phyloP scores from a whole-genome alignment of 92 coral and sea anemone species.

The Anthopleura xanthogrammica region DNA sequence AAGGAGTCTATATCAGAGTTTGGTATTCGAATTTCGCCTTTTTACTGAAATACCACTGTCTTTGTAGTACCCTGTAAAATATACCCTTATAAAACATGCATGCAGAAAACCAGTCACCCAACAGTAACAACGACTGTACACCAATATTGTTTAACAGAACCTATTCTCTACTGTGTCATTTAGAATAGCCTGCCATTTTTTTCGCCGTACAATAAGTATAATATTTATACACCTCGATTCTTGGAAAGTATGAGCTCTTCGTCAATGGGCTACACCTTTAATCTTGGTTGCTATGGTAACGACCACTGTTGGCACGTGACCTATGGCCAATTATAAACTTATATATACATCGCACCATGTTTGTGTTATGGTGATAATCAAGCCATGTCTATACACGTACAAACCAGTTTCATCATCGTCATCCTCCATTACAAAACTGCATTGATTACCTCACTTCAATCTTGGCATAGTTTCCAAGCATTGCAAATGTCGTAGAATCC shows the following conservation, averaged over 20 bases:
- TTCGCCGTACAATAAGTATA: conserved; percentile 23
- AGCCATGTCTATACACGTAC: not conserved
- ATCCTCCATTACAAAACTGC: not conserved
- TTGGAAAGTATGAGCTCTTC: conserved; percentile 6
- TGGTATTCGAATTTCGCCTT: not conserved
- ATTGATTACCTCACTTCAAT: not conserved
- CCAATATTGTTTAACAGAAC: not conserved
- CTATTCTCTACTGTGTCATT: conserved; percentile 10
- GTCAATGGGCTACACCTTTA: conserved; percentile 3
- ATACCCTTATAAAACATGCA: not conserved
- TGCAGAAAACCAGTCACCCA: not conserved
- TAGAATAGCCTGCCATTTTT: conserved; percentile 23
- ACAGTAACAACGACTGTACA: not conserved
- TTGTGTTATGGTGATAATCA: not conserved
- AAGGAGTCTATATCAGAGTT: not conserved
- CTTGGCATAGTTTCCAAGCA: too few species aligned
- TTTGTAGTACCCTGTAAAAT: not conserved
- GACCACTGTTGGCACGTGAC: not conserved
- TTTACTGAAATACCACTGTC: not conserved
- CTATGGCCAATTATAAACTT: not conserved
- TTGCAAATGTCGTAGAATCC: not conserved
- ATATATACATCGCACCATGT: not conserved
- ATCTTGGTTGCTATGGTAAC: conserved; percentile 19
- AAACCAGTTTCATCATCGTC: not conserved
- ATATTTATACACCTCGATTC: conserved; percentile 27